Evolutionary conservation across 2,113 vertebrate genomes (phyloP).

Genomic region (Platysteira castanea): DNA sequence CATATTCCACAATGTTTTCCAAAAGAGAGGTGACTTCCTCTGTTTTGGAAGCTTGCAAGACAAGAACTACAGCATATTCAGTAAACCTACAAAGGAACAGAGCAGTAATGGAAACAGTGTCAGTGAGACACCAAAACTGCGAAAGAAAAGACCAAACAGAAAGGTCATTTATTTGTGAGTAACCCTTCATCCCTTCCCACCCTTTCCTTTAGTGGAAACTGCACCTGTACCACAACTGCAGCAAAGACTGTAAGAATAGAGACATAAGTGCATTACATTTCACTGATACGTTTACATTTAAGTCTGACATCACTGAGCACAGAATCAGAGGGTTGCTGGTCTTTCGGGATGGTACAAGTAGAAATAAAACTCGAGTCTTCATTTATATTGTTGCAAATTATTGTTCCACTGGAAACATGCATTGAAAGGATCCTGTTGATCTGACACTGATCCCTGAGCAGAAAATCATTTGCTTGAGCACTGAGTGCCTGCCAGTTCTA

Average conservation of each 20-base stretch:
- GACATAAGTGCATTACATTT: neutral
- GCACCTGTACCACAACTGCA: neutral
- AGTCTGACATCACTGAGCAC: neutral
- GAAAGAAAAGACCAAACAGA: neutral
- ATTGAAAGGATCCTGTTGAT: neutral
- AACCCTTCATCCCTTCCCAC: neutral
- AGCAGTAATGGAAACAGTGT: neutral
- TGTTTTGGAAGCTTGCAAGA: neutral
- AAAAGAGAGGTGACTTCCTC: neutral
- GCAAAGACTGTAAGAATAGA: neutral
- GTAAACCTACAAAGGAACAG: neutral
- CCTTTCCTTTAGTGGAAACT: neutral
- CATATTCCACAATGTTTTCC: neutral
- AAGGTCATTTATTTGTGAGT: neutral
- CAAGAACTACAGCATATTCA: neutral
- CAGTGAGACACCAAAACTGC: neutral
- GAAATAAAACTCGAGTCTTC: neutral
- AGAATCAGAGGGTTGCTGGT: neutral
- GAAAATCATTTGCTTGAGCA: neutral
- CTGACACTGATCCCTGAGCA: neutral
- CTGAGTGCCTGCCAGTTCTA: neutral
- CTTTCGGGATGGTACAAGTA: neutral
- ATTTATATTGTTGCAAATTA: neutral
- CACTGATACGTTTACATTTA: neutral
- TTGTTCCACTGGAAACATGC: neutral